phyloP scores from a whole-genome alignment of 2,888 invertebrate species.

The Dasysyrphus tricinctus region DNA sequence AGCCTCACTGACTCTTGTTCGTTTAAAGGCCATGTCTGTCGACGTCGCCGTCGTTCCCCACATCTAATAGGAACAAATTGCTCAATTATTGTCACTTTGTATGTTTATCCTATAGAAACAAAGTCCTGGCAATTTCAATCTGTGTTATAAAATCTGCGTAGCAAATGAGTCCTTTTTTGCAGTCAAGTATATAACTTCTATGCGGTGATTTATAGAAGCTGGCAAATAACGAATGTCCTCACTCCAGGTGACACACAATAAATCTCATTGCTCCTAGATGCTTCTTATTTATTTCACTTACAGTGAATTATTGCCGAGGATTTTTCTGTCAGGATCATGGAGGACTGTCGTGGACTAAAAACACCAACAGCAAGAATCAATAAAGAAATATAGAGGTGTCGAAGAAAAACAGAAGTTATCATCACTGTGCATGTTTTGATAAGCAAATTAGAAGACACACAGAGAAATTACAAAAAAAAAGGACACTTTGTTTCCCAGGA shows the following conservation, averaged over 20 bases:
- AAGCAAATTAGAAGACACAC: slow-evolving; percentile 57
- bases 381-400: slow-evolving; percentile 6
- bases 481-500: slow-evolving; percentile 53
- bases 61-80: slow-evolving; percentile 73
- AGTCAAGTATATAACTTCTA: slow-evolving; percentile 39
- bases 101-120: slow-evolving; percentile 59
- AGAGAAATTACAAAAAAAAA: slow-evolving; percentile 6
- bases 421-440: slow-evolving; percentile 39
- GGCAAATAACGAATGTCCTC: slow-evolving; percentile 68
- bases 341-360: background rate
- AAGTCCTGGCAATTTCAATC: slow-evolving; percentile 45
- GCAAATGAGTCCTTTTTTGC: slow-evolving; percentile 56
- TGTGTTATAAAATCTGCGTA: slow-evolving; percentile 69
- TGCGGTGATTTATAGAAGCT: slow-evolving; percentile 61
- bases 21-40: background rate
- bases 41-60: background rate
- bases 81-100: slow-evolving; percentile 72
- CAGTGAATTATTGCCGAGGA: slow-evolving; percentile 63
- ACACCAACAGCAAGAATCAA: slow-evolving; percentile 26
- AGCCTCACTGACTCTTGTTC: background rate
- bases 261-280: slow-evolving; percentile 64
- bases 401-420: slow-evolving; percentile 8
- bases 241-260: slow-evolving; percentile 71
- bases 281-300: slow-evolving; percentile 74
- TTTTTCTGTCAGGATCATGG: slow-evolving; percentile 22